phyloP scores from a whole-genome alignment of 2,888 invertebrate species.

The Schrankia costaestrigalis region DNA sequence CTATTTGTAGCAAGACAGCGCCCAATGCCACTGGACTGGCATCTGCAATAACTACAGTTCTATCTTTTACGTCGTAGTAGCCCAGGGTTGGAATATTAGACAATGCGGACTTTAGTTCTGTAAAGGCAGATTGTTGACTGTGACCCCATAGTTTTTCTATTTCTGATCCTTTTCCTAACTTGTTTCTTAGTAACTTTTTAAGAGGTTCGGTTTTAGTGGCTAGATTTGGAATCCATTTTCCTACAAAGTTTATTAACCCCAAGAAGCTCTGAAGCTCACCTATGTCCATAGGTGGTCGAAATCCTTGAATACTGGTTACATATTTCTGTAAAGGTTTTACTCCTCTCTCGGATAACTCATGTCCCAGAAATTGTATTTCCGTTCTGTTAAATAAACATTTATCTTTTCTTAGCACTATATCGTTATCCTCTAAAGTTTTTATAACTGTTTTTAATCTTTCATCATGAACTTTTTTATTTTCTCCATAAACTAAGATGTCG shows the following conservation, averaged over 20 bases:
- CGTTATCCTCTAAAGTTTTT: not conserved
- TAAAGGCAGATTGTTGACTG: constrained; percentile 1
- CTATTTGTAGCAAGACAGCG: constrained; percentile 13
- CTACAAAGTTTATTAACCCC: constrained; percentile 26
- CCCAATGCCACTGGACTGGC: constrained; percentile 30
- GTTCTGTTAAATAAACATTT: constrained; percentile 2
- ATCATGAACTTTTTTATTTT: constrained; percentile 8
- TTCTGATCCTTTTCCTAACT: not conserved
- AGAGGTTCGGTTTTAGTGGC: constrained; percentile 5
- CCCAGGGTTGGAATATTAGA: constrained; percentile 17
- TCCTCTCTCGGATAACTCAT: not conserved
- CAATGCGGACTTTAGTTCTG: constrained; percentile 1
- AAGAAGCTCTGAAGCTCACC: constrained; percentile 35
- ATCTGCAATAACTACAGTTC: constrained; percentile 26
- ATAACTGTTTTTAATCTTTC: not conserved
- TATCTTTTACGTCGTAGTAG: constrained; percentile 26
- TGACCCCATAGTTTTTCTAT: constrained; percentile 1
- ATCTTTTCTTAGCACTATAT: not conserved
- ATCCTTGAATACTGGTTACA: not conserved
- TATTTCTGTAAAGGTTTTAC: constrained; percentile 5
- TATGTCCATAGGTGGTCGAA: constrained; percentile 17
- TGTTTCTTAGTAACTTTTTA: not conserved
- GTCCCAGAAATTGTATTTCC: constrained; percentile 1
- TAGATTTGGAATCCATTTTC: constrained; percentile 3
- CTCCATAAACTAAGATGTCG: constrained; percentile 29